Evolutionary conservation across 2,113 vertebrate species (phyloP), one percentile per base, ranked within the genome.

Genomic region (Lota lota): DNA sequence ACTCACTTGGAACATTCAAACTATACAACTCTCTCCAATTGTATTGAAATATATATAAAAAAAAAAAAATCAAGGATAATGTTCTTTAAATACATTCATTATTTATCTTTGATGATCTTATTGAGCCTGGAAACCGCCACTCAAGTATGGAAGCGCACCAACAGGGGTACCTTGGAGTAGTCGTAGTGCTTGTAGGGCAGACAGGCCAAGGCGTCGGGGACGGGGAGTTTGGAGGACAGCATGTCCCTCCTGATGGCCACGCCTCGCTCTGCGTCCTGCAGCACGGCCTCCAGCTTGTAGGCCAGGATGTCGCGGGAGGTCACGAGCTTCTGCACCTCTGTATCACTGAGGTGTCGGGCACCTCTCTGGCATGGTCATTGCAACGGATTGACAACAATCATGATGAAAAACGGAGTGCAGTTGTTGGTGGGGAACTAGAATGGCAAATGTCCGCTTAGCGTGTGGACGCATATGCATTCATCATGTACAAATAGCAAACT

Each of bases 141-240:
- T n/a, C 4, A 33, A 33, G 28, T 6, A 33, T 33, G 28, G 28
- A 4, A 33, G 28, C 7, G 28, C 28, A 6, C 28, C 28, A 33
- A 6, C 28, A 33, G 28, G 18, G 76, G 68, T 85, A 99, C 97
- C 94, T 94, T 90, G 1, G 95, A 93, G 53, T 98, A 99, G 88
- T 99, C 94, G 6, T 98, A 99, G 88, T 95, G 88, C 68, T 93
- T 94, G 1, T 95, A 98, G 54, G 97, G 97, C 75, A 99, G 85
- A 67, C 84, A 84, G 1, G 89, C 85, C 61, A 99, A 76, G 28
- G 96, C 95, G 4, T 92, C 92, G 47, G 90, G 75, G 51, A 90
- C 87, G 4, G 95, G 89, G 21, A 99, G 94, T 78, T 94, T 95
- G 66, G 88, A 69, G 1, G 93, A 90, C 18, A 99, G 70, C 77